phyloP scores from a whole-genome alignment of 2,113 vertebrate genomes.

The Vombatus ursinus region DNA sequence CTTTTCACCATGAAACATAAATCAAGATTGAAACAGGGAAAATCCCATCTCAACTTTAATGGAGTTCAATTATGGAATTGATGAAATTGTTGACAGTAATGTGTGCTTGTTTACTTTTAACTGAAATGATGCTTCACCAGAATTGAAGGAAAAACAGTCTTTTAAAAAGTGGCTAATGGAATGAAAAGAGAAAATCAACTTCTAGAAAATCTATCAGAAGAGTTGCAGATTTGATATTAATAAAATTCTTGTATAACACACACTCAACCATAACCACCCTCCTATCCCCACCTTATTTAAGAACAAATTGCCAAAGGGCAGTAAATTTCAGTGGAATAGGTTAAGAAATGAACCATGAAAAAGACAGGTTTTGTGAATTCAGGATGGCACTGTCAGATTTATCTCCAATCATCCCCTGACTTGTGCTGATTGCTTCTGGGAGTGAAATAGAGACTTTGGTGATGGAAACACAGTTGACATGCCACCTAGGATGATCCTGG shows the following conservation, averaged over 20 bases:
- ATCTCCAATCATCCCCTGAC: constrained; percentile 48
- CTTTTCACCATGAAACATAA: constrained; percentile 55
- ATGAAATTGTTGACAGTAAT: constrained; percentile 61
- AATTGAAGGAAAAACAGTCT: constrained; percentile 38
- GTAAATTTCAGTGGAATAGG: constrained; percentile 45
- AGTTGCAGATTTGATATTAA: constrained; percentile 45
- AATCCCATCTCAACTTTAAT: constrained; percentile 58
- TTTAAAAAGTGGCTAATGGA: constrained; percentile 55
- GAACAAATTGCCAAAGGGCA: constrained; percentile 58
- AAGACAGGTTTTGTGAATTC: constrained; percentile 54
- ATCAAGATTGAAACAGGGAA: constrained; percentile 57
- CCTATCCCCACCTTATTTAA: constrained; percentile 12
- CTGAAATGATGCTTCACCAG: constrained; percentile 40
- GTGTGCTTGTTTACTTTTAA: constrained; percentile 54
- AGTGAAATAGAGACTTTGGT: constrained; percentile 45
- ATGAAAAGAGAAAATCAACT: constrained; percentile 4
- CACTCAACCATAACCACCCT: constrained; percentile 34
- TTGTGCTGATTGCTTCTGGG: constrained; percentile 38
- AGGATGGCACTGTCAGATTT: constrained; percentile 61
- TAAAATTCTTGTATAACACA: constrained; percentile 29
- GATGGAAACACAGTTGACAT: constrained; percentile 12
- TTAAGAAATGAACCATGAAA: constrained; percentile 52
- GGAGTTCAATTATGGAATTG: constrained; percentile 51
- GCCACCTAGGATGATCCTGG: neutral
- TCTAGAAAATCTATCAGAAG: constrained; percentile 51